These are phyloP conservation scores for Apodemia hepburni DNA, from an alignment of 2,888 invertebrate species.

Conservation along the genomic window DNA sequence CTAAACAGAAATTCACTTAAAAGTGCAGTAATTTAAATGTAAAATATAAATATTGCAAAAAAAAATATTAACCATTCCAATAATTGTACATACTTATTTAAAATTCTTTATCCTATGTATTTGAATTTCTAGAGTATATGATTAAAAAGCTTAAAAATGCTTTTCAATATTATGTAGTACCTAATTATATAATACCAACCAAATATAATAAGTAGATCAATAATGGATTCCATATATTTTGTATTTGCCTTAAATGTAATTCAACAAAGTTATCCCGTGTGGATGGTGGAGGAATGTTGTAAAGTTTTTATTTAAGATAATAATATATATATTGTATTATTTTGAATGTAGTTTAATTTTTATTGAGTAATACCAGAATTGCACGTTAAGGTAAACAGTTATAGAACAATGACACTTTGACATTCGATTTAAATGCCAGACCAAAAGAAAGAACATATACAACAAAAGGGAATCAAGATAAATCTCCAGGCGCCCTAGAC, in stretches of 20 bases:
- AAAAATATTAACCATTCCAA: background rate
- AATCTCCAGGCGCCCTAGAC: too few relatives aligned
- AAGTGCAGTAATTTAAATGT: too few relatives aligned
- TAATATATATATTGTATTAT: conserved; percentile 68
- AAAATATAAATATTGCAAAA: too few relatives aligned
- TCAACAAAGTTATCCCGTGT: background rate
- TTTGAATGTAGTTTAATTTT: conserved; percentile 24
- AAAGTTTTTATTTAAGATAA: conserved; percentile 67
- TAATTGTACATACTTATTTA: conserved; percentile 5
- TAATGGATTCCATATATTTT: conserved; percentile 1
- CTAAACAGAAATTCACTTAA: too few relatives aligned
- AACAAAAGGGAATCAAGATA: too few relatives aligned
- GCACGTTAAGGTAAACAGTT: too few relatives aligned
- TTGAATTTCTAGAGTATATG: background rate
- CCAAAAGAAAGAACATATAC: too few relatives aligned
- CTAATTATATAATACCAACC: conserved; percentile 1
- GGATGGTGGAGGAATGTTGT: conserved; percentile 62
- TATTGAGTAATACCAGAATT: too few relatives aligned
- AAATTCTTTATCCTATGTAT: background rate
- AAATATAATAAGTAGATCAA: conserved; percentile 6
- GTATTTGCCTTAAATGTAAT: background rate
- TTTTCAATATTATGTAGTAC: background rate
- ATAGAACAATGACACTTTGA: too few relatives aligned
- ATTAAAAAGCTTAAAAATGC: background rate
- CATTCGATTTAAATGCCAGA: too few relatives aligned